These are phyloP conservation scores for Periophthalmus modestus DNA, from an alignment of 2,113 vertebrate genomes.

Conservation along the genomic window DNA sequence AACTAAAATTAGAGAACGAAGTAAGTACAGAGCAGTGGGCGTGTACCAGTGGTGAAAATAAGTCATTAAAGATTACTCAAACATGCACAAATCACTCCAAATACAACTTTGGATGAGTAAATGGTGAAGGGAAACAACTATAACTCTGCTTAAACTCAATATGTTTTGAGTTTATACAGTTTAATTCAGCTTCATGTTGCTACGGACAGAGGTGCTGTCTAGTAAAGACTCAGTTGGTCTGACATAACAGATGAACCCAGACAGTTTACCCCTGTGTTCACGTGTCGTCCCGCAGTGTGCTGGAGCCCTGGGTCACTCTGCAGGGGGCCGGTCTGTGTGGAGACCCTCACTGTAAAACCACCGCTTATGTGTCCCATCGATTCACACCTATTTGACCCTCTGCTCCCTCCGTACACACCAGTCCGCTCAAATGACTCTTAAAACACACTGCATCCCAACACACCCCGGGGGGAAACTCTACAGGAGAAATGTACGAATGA, in stretches of 20 bases:
- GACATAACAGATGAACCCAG: conserved; percentile 4
- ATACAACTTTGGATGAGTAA: no score
- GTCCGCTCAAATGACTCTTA: conserved; percentile 30
- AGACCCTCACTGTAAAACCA: conserved; percentile 39
- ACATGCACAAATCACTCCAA: no score
- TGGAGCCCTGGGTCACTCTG: conserved; percentile 52
- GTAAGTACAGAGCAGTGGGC: no score
- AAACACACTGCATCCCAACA: conserved; percentile 35
- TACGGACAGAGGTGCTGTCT: no score
- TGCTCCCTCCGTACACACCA: conserved; percentile 41
- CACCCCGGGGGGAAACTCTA: background rate
- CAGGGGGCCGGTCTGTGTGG: conserved; percentile 44
- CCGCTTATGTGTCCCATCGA: conserved; percentile 64
- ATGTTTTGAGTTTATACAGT: no score
- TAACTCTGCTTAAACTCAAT: no score
- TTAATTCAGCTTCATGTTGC: no score
- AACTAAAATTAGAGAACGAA: no score
- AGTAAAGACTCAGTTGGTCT: background rate
- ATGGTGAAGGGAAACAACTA: no score
- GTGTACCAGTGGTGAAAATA: no score
- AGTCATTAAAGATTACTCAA: no score
- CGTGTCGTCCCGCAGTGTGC: conserved; percentile 48
- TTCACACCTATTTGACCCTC: conserved; percentile 65
- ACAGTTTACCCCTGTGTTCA: conserved; percentile 56
- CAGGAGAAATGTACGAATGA: background rate